Percentiles rank a stretch among this genome's conserved stretches.
Conservation (phyloP, 2,113 vertebrate species). For the Phrynosoma blainvillii region DNA sequence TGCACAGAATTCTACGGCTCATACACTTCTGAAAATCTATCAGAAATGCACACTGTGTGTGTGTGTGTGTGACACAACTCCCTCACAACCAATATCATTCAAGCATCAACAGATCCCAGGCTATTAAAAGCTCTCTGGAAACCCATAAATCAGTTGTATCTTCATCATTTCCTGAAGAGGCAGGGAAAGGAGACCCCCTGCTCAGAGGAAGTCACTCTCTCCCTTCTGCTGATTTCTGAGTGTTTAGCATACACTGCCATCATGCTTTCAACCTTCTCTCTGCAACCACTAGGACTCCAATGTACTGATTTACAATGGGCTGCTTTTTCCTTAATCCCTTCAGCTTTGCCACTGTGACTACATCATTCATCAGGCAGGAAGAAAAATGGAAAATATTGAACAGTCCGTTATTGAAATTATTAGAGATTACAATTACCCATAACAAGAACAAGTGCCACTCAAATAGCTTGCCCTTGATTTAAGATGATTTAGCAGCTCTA, state of each 20-base stretch:
- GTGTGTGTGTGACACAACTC: background rate
- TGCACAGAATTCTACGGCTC: background rate
- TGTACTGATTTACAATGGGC: background rate
- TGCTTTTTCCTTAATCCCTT: background rate
- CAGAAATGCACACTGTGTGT: background rate
- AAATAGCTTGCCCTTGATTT: background rate
- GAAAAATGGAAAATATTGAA: conserved; percentile 51
- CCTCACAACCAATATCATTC: background rate
- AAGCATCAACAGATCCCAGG: background rate
- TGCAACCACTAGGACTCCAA: conserved; percentile 20
- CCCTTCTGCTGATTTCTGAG: conserved; percentile 1
- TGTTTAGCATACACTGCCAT: conserved; percentile 33
- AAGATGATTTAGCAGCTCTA: conserved; percentile 3
- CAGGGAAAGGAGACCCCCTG: background rate
- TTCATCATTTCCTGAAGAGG: background rate
- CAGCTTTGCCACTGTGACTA: conserved; percentile 1
- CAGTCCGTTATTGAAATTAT: conserved; percentile 40
- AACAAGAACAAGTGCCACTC: background rate
- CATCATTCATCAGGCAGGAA: conserved; percentile 26
- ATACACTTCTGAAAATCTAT: background rate
- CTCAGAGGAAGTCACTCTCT: background rate
- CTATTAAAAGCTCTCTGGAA: background rate
- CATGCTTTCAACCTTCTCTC: conserved; percentile 29
- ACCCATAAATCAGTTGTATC: background rate
- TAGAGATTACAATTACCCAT: conserved; percentile 8